Evolutionary conservation across 1,140 invertebrate genomes (phyloP), one percentile per base, ranked within the genome.

Genomic region (Papilio glaucus): DNA sequence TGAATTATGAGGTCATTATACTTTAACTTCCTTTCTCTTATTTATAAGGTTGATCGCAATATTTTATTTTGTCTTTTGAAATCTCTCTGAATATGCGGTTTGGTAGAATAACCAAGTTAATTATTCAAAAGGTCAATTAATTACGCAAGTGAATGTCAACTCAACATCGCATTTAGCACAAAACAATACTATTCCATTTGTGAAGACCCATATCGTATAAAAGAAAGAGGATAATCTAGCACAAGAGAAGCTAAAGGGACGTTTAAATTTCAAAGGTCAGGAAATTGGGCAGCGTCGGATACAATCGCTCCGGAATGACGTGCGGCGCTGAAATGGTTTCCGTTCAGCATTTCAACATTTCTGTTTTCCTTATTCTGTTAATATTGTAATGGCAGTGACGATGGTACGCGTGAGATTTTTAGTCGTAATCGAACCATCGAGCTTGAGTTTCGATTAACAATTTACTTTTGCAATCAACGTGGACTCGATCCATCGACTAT

Each of bases 281-380:
- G 87, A 90, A 89, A 89, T 90, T 90, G 86, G 87, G 84, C 87
- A 85, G 79, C 83, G 85, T 81, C 85, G 87, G 87, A 90, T 90
- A 89, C 89, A 87, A 84, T 80, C 78, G 78, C 68, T 75, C 73
- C 76, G 86, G 86, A 84, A 83, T 85, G 84, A 83, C 81, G 83
- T 85, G 85, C 83, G 84, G 85, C 81, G 83, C 78, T 86, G 84
- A 73, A 85, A 82, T 82, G 81, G 78, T 82, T 85, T 88, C 87
- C 87, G 84, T 82, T 71, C 80, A 79, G 84, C 72, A 74, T 74
- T 53, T 63, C 61, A 33, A 33, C 29, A 57, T 57, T 57, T 57
- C 49, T 57, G 49, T 57, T 57, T 57, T 57, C 49, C 49, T 57
- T 57, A 57, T 57, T 26, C 49, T 57, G 10, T 57, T 26, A 57